Evolutionary conservation across 2,888 invertebrate genomes (phyloP).

Genomic region (Zygothrica quintamaculata): DNA sequence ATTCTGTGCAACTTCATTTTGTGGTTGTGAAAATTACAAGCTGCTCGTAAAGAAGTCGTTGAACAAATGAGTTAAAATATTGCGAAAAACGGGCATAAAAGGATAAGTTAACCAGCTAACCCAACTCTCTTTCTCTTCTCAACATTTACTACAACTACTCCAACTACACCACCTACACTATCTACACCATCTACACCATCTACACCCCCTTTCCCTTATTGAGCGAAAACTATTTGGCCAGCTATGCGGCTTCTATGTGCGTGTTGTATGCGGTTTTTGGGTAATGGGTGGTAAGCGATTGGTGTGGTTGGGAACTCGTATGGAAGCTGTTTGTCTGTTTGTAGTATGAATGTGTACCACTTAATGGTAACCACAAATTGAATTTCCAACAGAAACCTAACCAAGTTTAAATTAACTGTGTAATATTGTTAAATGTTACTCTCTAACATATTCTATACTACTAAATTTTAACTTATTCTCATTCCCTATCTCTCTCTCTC

Average conservation of each 20-base stretch:
- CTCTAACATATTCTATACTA: conserved; percentile 38
- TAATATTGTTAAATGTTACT: conserved; percentile 45
- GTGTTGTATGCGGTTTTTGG: conserved; percentile 44
- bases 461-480: conserved; percentile 12
- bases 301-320: conserved; percentile 14
- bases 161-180: neutral
- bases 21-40: conserved; percentile 62
- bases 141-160: neutral
- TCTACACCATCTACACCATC: no score
- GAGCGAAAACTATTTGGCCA: conserved; percentile 1
- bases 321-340: conserved; percentile 40
- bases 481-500: neutral
- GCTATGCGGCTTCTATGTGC: conserved; percentile 21
- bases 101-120: conserved; percentile 4
- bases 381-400: conserved; percentile 57
- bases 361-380: conserved; percentile 61
- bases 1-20: conserved; percentile 66
- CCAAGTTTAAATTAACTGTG: conserved; percentile 60
- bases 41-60: conserved; percentile 54
- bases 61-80: conserved; percentile 52
- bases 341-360: conserved; percentile 19
- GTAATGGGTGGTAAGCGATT: conserved; percentile 31
- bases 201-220: neutral
- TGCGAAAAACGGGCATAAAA: conserved; percentile 41
- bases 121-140: neutral